Percentiles rank a stretch among this genome's conserved stretches.
Conservation (phyloP, 2,888 invertebrate species). For the Hylaea fasciaria region DNA sequence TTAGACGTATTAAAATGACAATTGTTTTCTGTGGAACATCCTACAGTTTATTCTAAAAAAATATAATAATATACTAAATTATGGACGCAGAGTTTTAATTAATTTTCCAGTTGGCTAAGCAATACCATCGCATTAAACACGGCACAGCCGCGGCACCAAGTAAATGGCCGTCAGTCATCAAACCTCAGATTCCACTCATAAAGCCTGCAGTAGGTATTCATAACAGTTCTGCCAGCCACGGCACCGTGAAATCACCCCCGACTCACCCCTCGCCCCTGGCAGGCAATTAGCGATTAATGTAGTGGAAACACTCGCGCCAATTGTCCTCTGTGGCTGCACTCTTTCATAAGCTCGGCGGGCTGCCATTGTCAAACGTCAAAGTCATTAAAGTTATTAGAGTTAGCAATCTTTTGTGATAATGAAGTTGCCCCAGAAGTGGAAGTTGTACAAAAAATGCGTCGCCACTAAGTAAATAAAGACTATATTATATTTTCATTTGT, state of each 20-base stretch:
- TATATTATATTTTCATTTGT: no score
- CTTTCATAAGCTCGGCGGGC: constrained; percentile 32
- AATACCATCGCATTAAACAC: no score
- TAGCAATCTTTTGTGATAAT: neutral
- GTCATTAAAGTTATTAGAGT: no score
- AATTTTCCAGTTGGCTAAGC: no score
- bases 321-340: constrained; percentile 36
- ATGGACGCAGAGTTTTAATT: no score
- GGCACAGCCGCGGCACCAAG: neutral
- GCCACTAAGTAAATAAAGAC: no score
- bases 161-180: neutral
- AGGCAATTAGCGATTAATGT: constrained; percentile 46
- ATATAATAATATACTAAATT: no score
- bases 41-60: no score
- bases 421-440: no score
- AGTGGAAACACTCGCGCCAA: constrained; percentile 41
- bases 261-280: constrained; percentile 19
- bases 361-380: constrained; percentile 24
- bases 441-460: no score
- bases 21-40: no score
- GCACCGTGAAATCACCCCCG: constrained; percentile 29
- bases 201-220: constrained; percentile 1
- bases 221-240: constrained; percentile 8
- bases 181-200: neutral
- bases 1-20: no score